A percentile compares a stretch with the other conserved stretches of the same genome.
phyloP scores from a whole-genome alignment of 1,140 invertebrate genomes.

The Melitaea cinxia region DNA sequence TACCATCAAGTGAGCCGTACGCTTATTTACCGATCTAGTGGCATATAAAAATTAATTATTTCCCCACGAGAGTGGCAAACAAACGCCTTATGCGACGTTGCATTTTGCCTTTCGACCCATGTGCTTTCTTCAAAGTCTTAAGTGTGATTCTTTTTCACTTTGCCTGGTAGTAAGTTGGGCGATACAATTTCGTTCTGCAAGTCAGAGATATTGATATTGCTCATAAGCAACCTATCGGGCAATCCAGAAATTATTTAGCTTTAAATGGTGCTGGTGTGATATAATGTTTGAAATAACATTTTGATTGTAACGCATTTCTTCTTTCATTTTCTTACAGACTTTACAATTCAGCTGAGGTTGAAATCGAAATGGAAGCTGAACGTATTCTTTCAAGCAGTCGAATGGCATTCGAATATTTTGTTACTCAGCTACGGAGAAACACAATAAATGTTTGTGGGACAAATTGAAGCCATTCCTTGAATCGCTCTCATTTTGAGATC shows the following conservation, averaged over 20 bases:
- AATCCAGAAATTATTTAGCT: constrained; percentile 49
- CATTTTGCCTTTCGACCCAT: too few species aligned
- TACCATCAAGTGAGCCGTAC: too few species aligned
- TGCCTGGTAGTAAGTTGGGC: constrained; percentile 60
- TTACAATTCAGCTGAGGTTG: constrained; percentile 48
- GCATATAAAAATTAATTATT: too few species aligned
- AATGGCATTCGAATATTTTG: constrained; percentile 41
- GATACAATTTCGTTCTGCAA: constrained; percentile 71
- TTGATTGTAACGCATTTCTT: too few species aligned
- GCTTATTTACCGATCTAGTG: too few species aligned
- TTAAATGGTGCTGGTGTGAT: too few species aligned
- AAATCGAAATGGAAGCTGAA: constrained; percentile 20
- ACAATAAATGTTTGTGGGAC: constrained; percentile 49
- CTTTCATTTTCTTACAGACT: too few species aligned
- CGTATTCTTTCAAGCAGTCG: constrained; percentile 46
- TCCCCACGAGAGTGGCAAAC: too few species aligned
- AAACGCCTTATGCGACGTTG: too few species aligned
- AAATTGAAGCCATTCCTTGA: constrained; percentile 41
- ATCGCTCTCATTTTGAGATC: constrained; percentile 45
- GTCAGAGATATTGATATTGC: constrained; percentile 51
- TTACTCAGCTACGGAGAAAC: constrained; percentile 30
- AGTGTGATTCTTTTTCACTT: constrained; percentile 48
- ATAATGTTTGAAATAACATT: too few species aligned
- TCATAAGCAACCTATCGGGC: constrained; percentile 55
- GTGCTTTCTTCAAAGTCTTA: too few species aligned